These are phyloP conservation scores for Sympetrum striolatum DNA, from an alignment of 2,888 invertebrate genomes.

Conservation along the genomic window DNA sequence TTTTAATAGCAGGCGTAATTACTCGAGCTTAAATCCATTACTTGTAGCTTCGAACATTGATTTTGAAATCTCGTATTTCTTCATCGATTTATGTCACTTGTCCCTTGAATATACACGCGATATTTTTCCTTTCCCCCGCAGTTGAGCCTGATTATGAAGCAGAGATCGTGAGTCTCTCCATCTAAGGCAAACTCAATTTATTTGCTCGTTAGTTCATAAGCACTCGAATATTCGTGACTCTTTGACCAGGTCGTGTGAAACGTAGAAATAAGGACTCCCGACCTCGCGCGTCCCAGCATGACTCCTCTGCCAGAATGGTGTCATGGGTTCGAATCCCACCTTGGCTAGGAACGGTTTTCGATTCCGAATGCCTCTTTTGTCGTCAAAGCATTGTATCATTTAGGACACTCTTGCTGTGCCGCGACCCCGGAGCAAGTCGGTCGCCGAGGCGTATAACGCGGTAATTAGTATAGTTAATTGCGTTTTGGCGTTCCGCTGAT, in stretches of 20 bases:
- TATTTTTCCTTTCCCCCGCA: no score
- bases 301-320: neutral
- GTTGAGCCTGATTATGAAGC: neutral
- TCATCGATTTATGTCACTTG: no score
- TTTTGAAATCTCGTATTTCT: no score
- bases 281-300: neutral
- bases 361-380: neutral
- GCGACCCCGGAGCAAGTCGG: neutral
- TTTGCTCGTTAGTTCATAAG: neutral
- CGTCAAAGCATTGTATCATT: neutral
- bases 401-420: neutral
- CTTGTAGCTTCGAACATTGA: no score
- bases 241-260: neutral
- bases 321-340: neutral
- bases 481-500: neutral
- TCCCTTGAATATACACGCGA: no score
- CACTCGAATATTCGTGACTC: neutral
- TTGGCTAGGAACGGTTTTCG: neutral
- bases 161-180: neutral
- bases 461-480: neutral
- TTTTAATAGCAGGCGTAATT: no score
- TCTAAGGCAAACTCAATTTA: neutral
- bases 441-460: neutral
- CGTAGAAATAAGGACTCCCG: neutral
- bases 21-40: no score